A percentile compares a stretch with the other conserved stretches of the same genome.
phyloP scores from a whole-genome alignment of 2,797 vertebrate species.

The Yasuhikotakia modesta region DNA sequence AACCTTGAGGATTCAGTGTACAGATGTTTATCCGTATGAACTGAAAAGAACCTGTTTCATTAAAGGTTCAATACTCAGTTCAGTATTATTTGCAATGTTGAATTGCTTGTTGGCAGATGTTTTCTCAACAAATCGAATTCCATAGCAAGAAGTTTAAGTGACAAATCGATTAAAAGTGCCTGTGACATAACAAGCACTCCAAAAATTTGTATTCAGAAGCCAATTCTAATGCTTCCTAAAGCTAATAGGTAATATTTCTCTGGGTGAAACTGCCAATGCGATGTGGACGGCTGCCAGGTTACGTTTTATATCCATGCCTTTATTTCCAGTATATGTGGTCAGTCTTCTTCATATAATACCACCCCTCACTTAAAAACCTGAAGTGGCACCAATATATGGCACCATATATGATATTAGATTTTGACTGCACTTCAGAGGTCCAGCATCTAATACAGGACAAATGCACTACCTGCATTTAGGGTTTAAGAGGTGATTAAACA shows the following conservation, averaged over 20 bases:
- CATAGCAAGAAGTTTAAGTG: slow-evolving; percentile 18
- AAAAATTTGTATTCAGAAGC: slow-evolving; percentile 15
- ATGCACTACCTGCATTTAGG: slow-evolving; percentile 1
- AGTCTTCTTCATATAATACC: slow-evolving; percentile 27
- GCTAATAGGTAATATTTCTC: slow-evolving; percentile 29
- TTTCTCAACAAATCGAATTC: slow-evolving; percentile 25
- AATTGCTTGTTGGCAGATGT: slow-evolving; percentile 1
- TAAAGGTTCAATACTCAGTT: not conserved
- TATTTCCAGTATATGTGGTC: slow-evolving; percentile 16
- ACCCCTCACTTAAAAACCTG: slow-evolving; percentile 6
- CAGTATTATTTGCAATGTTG: slow-evolving; percentile 8
- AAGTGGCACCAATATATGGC: slow-evolving; percentile 34
- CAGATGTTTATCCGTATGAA: not conserved
- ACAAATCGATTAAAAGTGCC: slow-evolving; percentile 26
- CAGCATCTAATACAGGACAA: slow-evolving; percentile 39
- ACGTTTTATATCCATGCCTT: slow-evolving; percentile 13
- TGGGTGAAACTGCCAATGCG: slow-evolving; percentile 7
- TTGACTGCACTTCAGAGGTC: slow-evolving; percentile 34
- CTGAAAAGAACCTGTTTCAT: not conserved
- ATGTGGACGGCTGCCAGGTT: slow-evolving; percentile 5
- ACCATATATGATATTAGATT: slow-evolving; percentile 22
- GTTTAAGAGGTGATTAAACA: slow-evolving; percentile 38
- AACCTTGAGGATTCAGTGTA: not conserved
- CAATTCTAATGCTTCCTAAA: slow-evolving; percentile 22
- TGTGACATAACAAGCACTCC: not conserved